A percentile compares a stretch with the other conserved stretches of the same genome.
Evolutionary conservation across 2,797 vertebrate genomes (phyloP).

Genomic region (Cyprinodon diabolis): DNA sequence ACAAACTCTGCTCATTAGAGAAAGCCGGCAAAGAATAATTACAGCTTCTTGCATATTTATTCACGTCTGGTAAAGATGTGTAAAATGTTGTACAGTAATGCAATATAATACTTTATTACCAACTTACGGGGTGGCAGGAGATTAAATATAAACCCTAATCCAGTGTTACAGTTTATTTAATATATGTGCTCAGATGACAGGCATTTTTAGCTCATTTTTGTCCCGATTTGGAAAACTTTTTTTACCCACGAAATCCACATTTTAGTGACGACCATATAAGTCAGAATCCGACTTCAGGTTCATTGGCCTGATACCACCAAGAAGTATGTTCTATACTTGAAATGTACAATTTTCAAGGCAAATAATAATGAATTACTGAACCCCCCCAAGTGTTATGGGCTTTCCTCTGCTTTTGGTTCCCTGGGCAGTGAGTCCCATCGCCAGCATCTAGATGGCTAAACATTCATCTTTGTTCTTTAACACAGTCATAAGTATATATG

Average conservation of each 20-base stretch:
- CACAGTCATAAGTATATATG: no score
- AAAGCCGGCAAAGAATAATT: not conserved
- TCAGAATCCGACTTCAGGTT: no score
- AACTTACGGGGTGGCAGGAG: not conserved
- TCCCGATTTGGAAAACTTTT: not conserved
- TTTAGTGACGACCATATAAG: not conserved
- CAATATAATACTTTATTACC: not conserved
- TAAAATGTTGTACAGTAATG: not conserved
- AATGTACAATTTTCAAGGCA: no score
- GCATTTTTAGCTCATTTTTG: not conserved
- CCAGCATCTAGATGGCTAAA: no score
- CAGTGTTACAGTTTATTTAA: not conserved
- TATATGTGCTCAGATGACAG: not conserved
- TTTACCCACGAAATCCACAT: not conserved
- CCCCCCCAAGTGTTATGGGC: not conserved
- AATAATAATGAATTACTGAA: no score
- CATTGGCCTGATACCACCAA: no score
- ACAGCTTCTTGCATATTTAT: not conserved
- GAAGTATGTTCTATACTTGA: no score
- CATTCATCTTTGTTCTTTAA: no score
- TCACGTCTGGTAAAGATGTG: not conserved
- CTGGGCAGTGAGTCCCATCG: no score
- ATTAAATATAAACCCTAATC: not conserved
- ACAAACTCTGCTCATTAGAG: constrained; percentile 33
- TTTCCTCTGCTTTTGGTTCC: not conserved